phyloP scores from a whole-genome alignment of 2,888 invertebrate species.

The Andrena haemorrhoa region DNA sequence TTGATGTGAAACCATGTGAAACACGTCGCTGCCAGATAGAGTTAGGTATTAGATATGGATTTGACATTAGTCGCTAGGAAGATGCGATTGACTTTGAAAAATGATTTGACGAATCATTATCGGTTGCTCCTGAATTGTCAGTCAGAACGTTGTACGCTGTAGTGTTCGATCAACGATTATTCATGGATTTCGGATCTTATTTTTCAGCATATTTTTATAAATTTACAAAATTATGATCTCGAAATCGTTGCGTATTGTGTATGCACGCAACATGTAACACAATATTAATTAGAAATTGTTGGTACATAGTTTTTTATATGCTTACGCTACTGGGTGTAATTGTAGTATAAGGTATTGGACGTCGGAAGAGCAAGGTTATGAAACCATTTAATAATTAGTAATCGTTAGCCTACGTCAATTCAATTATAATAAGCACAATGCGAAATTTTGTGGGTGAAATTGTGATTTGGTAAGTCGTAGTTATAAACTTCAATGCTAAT shows the following conservation, averaged over 20 bases:
- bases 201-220: not conserved
- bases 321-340: conserved; percentile 6
- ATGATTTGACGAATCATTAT: conserved; percentile 41
- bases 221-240: conserved; percentile 23
- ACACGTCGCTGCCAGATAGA: no score
- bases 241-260: conserved; percentile 11
- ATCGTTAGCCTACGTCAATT: conserved; percentile 26
- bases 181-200: conserved; percentile 18
- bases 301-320: conserved; percentile 13
- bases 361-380: conserved; percentile 48
- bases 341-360: conserved; percentile 1
- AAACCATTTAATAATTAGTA: conserved; percentile 28
- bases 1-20: no score
- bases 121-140: conserved; percentile 21
- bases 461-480: conserved; percentile 81
- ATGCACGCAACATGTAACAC: conserved; percentile 13
- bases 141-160: not conserved
- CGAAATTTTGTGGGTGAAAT: conserved; percentile 82
- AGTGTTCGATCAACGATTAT: conserved; percentile 3
- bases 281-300: conserved; percentile 22
- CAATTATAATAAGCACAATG: conserved; percentile 73
- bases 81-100: conserved; percentile 15
- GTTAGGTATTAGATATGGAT: conserved; percentile 6
- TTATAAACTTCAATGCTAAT: conserved; percentile 14
- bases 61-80: conserved; percentile 13